Percentiles rank a stretch among this genome's conserved stretches.
Evolutionary conservation across 2,888 invertebrate species (phyloP).

Genomic region (Mimachlamys varia): DNA sequence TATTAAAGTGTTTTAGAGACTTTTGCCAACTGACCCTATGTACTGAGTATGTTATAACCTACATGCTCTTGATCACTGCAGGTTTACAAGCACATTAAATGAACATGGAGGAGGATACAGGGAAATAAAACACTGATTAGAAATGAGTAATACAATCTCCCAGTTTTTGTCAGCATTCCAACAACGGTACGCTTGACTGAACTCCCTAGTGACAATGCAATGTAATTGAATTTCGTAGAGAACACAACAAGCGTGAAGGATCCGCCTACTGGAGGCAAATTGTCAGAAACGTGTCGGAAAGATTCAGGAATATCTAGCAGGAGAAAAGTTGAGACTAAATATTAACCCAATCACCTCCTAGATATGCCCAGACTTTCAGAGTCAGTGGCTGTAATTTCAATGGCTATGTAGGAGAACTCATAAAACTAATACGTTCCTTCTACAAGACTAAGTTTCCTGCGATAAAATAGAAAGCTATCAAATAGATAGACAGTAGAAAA

Average conservation of each 20-base stretch:
- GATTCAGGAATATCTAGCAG: neutral
- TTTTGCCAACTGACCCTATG: neutral
- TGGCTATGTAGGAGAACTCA: conserved; percentile 5
- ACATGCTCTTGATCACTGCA: neutral
- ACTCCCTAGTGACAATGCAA: conserved; percentile 14
- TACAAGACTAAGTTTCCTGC: neutral
- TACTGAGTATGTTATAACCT: neutral
- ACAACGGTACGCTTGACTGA: neutral
- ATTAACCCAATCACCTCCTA: conserved; percentile 4
- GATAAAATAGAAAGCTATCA: neutral
- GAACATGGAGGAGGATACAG: neutral
- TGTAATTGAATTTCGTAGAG: conserved; percentile 28
- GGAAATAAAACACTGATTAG: conserved; percentile 1
- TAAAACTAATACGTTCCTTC: conserved; percentile 21
- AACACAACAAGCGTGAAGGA: conserved; percentile 25
- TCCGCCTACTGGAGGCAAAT: neutral
- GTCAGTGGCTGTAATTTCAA: conserved; percentile 23
- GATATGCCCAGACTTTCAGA: conserved; percentile 31
- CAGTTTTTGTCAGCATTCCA: conserved; percentile 12
- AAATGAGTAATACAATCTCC: conserved; percentile 4
- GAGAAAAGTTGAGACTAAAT: neutral
- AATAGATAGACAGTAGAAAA: conserved; percentile 6
- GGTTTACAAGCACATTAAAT: neutral
- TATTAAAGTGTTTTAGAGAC: neutral
- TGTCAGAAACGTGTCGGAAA: neutral